These are phyloP conservation scores for Sarcophaga caerulescens DNA, from an alignment of 2,888 invertebrate species.

Conservation along the genomic window DNA sequence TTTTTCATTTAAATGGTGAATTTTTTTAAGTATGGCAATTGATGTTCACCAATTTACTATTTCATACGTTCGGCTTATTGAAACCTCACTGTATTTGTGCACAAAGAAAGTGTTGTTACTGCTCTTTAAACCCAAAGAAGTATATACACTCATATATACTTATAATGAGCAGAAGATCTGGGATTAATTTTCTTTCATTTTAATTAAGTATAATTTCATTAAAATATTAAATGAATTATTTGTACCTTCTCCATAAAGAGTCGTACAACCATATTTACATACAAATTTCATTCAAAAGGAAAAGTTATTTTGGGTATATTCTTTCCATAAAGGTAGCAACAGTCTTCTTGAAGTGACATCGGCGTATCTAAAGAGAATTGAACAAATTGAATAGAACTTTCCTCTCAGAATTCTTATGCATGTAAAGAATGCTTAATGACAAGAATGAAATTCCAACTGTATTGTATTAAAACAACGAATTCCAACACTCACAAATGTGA, in stretches of 20 bases:
- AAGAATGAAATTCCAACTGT: background rate
- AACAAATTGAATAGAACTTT: background rate
- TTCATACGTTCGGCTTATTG: too few relatives aligned
- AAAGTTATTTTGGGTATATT: too few relatives aligned
- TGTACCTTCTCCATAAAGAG: background rate
- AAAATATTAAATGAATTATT: constrained; percentile 62
- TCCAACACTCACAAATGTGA: background rate
- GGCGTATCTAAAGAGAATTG: background rate
- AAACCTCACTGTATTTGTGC: background rate
- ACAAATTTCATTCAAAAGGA: background rate
- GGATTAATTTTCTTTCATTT: constrained; percentile 65
- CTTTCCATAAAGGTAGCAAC: too few relatives aligned
- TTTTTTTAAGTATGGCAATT: too few relatives aligned
- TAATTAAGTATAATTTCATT: constrained; percentile 67
- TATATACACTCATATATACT: background rate
- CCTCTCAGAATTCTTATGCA: background rate
- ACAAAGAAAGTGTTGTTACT: constrained; percentile 18
- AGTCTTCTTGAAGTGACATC: too few relatives aligned
- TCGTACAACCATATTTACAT: background rate
- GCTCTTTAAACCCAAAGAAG: background rate
- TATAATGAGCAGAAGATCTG: constrained; percentile 26
- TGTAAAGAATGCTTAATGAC: constrained; percentile 2
- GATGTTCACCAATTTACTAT: too few relatives aligned
- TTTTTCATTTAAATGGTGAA: too few relatives aligned
- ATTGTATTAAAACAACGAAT: background rate